Percentiles rank a stretch among this genome's conserved stretches.
phyloP scores from a whole-genome alignment of 1,140 invertebrate genomes.

The Neotoxoptera formosana region DNA sequence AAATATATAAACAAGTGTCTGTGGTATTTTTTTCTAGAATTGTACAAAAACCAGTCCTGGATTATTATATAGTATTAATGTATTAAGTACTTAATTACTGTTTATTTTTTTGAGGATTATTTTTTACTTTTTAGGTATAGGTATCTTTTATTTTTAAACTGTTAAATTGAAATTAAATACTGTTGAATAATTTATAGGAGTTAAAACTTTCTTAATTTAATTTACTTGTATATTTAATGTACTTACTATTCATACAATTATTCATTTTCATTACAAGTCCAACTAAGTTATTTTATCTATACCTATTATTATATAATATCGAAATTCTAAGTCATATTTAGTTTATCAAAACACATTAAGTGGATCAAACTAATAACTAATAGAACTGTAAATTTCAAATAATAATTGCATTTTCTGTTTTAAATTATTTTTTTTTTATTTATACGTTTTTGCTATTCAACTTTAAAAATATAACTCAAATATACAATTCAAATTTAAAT shows the following conservation, averaged over 20 bases:
- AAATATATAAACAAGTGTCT: no score
- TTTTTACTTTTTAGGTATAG: neutral
- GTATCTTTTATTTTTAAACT: neutral
- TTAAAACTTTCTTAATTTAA: neutral
- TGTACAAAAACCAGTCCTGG: no score
- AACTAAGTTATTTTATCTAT: neutral
- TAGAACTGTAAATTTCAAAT: neutral
- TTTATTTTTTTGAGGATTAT: neutral
- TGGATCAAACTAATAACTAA: neutral
- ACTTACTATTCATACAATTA: no score
- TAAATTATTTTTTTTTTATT: neutral
- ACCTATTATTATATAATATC: neutral
- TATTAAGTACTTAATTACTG: neutral
- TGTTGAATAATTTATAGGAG: neutral
- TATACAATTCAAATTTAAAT: neutral
- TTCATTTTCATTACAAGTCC: neutral
- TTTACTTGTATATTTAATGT: no score
- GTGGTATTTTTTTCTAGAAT: no score
- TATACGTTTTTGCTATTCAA: neutral
- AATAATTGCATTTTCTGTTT: neutral
- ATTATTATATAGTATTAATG: neutral
- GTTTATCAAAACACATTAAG: neutral
- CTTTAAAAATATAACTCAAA: neutral
- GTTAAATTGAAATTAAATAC: neutral
- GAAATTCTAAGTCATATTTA: neutral